These are phyloP conservation scores for Pollenia angustigena DNA, from an alignment of 2,888 invertebrate genomes.

Conservation along the genomic window DNA sequence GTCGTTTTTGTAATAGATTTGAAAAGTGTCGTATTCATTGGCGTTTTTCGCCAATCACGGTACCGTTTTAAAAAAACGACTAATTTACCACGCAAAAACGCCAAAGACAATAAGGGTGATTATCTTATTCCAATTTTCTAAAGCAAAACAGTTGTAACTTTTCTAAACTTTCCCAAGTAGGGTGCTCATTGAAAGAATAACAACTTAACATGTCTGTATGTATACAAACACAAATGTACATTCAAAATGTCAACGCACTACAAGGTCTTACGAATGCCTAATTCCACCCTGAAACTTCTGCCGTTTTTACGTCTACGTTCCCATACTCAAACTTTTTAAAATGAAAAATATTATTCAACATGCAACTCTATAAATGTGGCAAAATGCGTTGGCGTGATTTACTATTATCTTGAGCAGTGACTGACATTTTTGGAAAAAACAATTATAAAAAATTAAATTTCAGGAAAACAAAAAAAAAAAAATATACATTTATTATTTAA, in stretches of 20 bases:
- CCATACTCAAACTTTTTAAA: constrained; percentile 1
- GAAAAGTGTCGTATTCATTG: too few species aligned
- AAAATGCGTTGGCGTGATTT: constrained; percentile 69
- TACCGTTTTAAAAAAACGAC: too few species aligned
- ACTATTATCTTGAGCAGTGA: constrained; percentile 51
- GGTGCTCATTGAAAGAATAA: background rate
- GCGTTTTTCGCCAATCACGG: too few species aligned
- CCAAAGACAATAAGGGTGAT: too few species aligned
- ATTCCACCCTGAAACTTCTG: constrained; percentile 14
- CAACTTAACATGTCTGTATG: background rate
- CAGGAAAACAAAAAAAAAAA: constrained; percentile 42
- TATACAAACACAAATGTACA: background rate
- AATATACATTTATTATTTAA: constrained; percentile 35
- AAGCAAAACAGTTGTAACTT: too few species aligned
- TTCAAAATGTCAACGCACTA: constrained; percentile 44
- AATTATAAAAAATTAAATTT: constrained; percentile 28
- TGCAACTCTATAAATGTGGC: constrained; percentile 49
- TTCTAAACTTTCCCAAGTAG: background rate
- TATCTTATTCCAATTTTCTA: too few species aligned
- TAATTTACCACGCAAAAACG: too few species aligned
- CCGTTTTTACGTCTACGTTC: background rate
- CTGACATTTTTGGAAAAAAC: constrained; percentile 63
- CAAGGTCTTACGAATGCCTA: constrained; percentile 29
- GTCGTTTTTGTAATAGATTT: too few species aligned
- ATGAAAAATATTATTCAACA: constrained; percentile 40